phyloP scores from a whole-genome alignment of 2,888 invertebrate species.

The Phanerotoma sp. region DNA sequence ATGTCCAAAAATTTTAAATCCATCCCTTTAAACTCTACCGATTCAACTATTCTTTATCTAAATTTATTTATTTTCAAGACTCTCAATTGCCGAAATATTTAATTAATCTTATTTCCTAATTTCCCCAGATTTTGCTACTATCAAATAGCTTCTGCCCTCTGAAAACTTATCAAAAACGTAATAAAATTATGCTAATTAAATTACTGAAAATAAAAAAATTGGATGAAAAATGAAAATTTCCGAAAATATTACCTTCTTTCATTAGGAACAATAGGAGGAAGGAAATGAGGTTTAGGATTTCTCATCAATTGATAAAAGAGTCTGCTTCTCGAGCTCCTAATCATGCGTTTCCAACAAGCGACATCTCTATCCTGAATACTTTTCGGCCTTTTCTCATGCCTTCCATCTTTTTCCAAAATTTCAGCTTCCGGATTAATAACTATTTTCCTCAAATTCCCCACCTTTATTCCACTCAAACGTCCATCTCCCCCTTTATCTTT shows the following conservation, averaged over 20 bases:
- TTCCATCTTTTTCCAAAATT: too few species aligned
- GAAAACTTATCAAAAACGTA: too few species aligned
- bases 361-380: background rate
- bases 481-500: background rate
- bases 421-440: constrained; percentile 4
- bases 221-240: background rate
- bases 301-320: constrained; percentile 35
- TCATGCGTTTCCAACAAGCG: constrained; percentile 36
- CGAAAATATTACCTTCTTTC: constrained; percentile 32
- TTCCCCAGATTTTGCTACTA: too few species aligned
- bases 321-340: constrained; percentile 30
- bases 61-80: too few species aligned
- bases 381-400: background rate
- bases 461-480: constrained; percentile 10
- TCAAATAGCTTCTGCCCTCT: too few species aligned
- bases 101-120: too few species aligned
- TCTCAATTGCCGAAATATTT: too few species aligned
- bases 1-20: too few species aligned
- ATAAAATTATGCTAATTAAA: too few species aligned
- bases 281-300: constrained; percentile 27
- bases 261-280: constrained; percentile 37
- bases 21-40: too few species aligned
- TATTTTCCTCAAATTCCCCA: constrained; percentile 6
- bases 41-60: too few species aligned
- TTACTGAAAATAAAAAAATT: background rate